Evolutionary conservation across 2,113 vertebrate genomes (phyloP), one percentile per base, ranked within the genome.

Genomic region (Dicentrarchus labrax): DNA sequence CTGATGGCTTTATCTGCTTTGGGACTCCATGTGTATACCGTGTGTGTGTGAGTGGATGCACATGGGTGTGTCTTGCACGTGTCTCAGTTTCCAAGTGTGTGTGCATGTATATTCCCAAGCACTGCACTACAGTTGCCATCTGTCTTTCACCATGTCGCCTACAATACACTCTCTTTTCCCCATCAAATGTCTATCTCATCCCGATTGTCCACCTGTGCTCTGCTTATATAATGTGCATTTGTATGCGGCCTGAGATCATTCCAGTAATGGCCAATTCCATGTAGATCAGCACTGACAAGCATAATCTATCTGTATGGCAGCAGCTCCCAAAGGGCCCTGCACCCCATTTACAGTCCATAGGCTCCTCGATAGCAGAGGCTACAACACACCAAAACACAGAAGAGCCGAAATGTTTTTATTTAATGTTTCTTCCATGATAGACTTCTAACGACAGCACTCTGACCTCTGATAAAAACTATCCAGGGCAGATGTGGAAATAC

Each of bases 201-300:
- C 39, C 76, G 56, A 92, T 91, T 86, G 90, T 91, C 86, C 89
- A 90, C 88, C 91, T 91, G 88, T 38, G 78, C 78, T 86, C 74
- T 39, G 70, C 86, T 81, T 90, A 76, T 84, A 89, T 87, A 84
- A 84, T 68, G 76, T 87, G 82, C 80, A 89, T 93, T 88, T 85
- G 86, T 92, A 90, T 89, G 84, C 72, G n/a, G 72, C 48, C 81
- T 78, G 78, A 89, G 89, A 92, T 93, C 90, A 89, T 91, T 87
- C 80, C 30, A 4, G 84, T 90, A 92, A 92, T 92, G 86, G 86
- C 84, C 59, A 69, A 66, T 90, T 89, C 83, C 78, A 80, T 66
- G 69, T 78, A 82, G 89, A 93, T 92, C 92, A 88, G 76, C 88
- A 72, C 75, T 87, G 92, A 91, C 90, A 86, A 86, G 84, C 16